Evolutionary conservation across 1,140 invertebrate genomes (phyloP).

Genomic region (Bathynomus jamesi): DNA sequence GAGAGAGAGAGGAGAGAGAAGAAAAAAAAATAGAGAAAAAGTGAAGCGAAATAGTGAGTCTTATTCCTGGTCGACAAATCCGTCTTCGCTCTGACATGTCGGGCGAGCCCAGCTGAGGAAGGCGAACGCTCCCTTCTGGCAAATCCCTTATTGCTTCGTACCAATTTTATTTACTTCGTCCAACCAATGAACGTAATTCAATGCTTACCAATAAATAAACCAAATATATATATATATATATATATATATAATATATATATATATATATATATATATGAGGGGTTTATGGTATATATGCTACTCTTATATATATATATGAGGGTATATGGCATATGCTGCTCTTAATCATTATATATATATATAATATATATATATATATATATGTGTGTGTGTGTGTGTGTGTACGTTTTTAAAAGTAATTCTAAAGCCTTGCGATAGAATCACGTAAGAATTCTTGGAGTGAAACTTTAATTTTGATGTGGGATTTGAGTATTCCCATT

Average conservation of each 20-base stretch:
- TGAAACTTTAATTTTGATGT: too few species aligned
- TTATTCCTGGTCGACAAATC: neutral
- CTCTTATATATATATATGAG: too few species aligned
- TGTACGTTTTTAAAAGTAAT: too few species aligned
- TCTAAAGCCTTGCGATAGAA: too few species aligned
- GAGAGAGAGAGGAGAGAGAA: neutral
- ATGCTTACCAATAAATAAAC: neutral
- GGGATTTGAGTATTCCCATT: too few species aligned
- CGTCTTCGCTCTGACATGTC: neutral
- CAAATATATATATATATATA: neutral
- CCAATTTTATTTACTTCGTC: neutral
- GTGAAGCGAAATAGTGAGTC: neutral
- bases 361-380: too few species aligned
- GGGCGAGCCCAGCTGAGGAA: neutral
- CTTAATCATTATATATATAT: too few species aligned
- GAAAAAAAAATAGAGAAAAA: neutral
- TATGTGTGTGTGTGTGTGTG: too few species aligned
- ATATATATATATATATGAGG: too few species aligned
- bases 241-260: neutral
- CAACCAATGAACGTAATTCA: neutral
- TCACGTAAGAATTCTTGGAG: too few species aligned
- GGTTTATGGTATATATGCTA: too few species aligned
- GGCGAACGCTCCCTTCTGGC: neutral
- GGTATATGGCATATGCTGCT: too few species aligned
- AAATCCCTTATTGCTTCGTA: neutral